phyloP scores from a whole-genome alignment of 2,888 invertebrate genomes.

The Metacarcinus magister region DNA sequence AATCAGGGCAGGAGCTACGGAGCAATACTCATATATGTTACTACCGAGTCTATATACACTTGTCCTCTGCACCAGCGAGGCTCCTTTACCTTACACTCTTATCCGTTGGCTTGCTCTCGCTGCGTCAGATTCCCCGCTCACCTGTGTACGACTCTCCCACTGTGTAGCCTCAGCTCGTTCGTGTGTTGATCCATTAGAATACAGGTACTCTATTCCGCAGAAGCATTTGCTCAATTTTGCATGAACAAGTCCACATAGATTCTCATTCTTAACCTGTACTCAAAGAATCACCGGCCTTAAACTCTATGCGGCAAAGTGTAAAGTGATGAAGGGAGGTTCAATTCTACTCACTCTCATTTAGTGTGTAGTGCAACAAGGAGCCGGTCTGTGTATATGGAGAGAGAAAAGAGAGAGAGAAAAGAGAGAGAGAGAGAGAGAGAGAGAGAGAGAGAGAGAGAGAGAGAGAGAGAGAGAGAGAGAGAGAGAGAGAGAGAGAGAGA shows the following conservation, averaged over 20 bases:
- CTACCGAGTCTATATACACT: background rate
- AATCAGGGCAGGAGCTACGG: background rate
- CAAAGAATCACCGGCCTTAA: background rate
- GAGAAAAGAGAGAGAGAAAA: no score
- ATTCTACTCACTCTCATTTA: background rate
- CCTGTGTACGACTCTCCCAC: background rate
- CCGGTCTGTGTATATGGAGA: no score
- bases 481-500: no score
- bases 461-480: no score
- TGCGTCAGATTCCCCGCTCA: background rate
- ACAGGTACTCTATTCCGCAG: background rate
- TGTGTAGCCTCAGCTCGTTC: background rate
- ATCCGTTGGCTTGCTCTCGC: background rate
- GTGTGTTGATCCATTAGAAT: background rate
- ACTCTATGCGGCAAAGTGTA: background rate
- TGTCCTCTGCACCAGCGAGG: background rate
- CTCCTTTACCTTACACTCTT: background rate
- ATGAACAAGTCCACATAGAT: no score
- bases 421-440: no score
- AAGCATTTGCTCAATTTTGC: background rate
- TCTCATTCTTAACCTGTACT: no score
- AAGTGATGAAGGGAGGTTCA: background rate
- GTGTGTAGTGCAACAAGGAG: no score
- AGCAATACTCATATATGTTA: background rate
- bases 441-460: no score